Percentiles rank a stretch among this genome's conserved stretches.
These are phyloP conservation scores for Archocentrus centrarchus DNA, from an alignment of 2,113 vertebrate genomes.

Conservation along the genomic window DNA sequence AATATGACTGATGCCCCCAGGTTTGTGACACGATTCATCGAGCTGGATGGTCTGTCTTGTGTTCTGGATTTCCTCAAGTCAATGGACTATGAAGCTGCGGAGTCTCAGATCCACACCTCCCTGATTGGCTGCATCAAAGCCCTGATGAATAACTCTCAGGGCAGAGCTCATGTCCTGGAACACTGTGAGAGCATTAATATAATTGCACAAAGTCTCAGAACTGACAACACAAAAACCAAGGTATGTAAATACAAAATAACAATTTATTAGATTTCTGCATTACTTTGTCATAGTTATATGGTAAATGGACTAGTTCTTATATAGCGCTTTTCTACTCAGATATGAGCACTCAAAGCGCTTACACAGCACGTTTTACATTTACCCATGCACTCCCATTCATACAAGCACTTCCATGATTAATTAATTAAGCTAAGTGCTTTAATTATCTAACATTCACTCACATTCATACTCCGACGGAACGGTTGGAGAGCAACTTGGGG, in stretches of 20 bases:
- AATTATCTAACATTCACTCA: too few species aligned
- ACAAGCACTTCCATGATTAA: too few species aligned
- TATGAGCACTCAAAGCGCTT: too few species aligned
- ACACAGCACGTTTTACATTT: too few species aligned
- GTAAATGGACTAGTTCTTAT: too few species aligned
- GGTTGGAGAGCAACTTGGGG: too few species aligned
- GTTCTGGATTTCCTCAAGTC: slow-evolving; percentile 92
- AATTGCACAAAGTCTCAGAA: slow-evolving; percentile 91
- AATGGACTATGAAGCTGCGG: slow-evolving; percentile 92
- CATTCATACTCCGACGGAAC: too few species aligned
- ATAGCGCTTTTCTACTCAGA: too few species aligned
- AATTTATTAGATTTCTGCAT: too few species aligned
- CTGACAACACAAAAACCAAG: slow-evolving; percentile 95
- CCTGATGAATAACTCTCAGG: slow-evolving; percentile 97
- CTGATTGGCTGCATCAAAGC: slow-evolving; percentile 97
- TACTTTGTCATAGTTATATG: too few species aligned
- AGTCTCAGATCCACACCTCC: slow-evolving; percentile 93
- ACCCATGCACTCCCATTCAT: too few species aligned
- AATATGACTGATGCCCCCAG: slow-evolving; percentile 63
- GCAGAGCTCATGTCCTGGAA: slow-evolving; percentile 90
- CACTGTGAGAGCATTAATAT: slow-evolving; percentile 93
- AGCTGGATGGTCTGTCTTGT: slow-evolving; percentile 92
- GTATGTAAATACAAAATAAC: slow-evolving; percentile 61
- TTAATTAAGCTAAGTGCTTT: too few species aligned
- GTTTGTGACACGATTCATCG: slow-evolving; percentile 94